A percentile compares a stretch with the other conserved stretches of the same genome.
phyloP scores from a whole-genome alignment of 2,113 vertebrate genomes.

The Tinamus guttatus region DNA sequence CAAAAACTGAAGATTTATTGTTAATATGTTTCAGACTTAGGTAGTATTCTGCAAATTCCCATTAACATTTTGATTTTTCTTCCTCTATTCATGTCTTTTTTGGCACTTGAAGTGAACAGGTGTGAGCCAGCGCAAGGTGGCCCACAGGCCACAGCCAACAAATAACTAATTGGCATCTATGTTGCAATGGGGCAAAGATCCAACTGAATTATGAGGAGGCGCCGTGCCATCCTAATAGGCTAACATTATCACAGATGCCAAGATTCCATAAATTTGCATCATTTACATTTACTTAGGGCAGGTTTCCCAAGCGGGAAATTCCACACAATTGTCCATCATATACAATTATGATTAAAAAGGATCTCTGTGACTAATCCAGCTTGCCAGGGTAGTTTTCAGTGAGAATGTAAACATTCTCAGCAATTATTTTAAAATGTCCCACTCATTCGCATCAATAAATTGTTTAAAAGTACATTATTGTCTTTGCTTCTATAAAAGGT shows the following conservation, averaged over 20 bases:
- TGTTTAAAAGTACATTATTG: background rate
- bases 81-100: background rate
- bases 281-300: slow-evolving; percentile 40
- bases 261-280: slow-evolving; percentile 44
- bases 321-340: slow-evolving; percentile 7
- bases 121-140: slow-evolving; percentile 38
- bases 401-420: background rate
- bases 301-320: slow-evolving; percentile 54
- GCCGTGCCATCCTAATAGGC: slow-evolving; percentile 20
- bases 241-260: background rate
- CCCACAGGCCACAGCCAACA: slow-evolving; percentile 40
- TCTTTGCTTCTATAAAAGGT: background rate
- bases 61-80: background rate
- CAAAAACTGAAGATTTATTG: background rate
- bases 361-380: slow-evolving; percentile 9
- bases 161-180: slow-evolving; percentile 24
- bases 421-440: background rate
- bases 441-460: background rate
- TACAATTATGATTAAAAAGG: background rate
- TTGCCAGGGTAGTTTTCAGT: background rate
- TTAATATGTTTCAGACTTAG: background rate
- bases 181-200: slow-evolving; percentile 24
- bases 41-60: background rate
- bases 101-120: background rate
- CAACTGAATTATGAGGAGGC: slow-evolving; percentile 38